A percentile compares a stretch with the other conserved stretches of the same genome.
These are phyloP conservation scores for Leptopilina boulardi DNA, from an alignment of 1,140 invertebrate genomes.

Conservation along the genomic window DNA sequence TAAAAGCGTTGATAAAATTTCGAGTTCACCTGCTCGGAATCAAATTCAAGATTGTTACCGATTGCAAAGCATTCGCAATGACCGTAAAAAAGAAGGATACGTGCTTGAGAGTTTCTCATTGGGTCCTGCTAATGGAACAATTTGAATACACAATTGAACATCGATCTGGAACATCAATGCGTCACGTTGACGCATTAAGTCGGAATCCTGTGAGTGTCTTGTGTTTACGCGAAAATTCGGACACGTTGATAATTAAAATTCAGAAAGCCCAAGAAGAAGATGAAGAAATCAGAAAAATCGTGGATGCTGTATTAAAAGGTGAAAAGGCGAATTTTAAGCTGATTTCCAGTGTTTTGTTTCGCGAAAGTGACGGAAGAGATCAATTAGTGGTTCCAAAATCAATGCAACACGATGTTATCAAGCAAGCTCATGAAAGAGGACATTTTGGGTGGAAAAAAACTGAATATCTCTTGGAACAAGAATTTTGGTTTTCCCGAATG, in stretches of 20 bases:
- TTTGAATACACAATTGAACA: neutral
- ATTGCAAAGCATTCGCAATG: slow-evolving; percentile 60
- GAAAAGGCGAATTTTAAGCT: neutral
- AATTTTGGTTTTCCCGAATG: neutral
- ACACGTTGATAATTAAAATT: neutral
- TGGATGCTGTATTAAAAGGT: neutral
- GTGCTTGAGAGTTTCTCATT: slow-evolving; percentile 59
- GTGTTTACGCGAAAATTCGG: neutral
- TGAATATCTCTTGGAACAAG: neutral
- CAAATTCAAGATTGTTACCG: slow-evolving; percentile 63
- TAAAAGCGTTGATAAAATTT: slow-evolving; percentile 66
- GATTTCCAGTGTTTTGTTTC: neutral
- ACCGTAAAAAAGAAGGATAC: slow-evolving; percentile 58
- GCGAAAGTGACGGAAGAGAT: neutral
- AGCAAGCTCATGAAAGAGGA: neutral
- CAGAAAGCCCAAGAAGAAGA: neutral
- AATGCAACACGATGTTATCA: neutral
- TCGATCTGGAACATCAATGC: neutral
- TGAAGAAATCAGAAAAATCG: neutral
- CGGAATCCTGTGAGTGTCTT: neutral
- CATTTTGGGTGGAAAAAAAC: neutral
- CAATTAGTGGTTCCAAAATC: neutral
- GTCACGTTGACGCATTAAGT: neutral
- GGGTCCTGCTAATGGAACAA: neutral
- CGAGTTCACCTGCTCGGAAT: slow-evolving; percentile 66